phyloP scores from a whole-genome alignment of 1,140 invertebrate genomes.

The Drosophila santomea region DNA sequence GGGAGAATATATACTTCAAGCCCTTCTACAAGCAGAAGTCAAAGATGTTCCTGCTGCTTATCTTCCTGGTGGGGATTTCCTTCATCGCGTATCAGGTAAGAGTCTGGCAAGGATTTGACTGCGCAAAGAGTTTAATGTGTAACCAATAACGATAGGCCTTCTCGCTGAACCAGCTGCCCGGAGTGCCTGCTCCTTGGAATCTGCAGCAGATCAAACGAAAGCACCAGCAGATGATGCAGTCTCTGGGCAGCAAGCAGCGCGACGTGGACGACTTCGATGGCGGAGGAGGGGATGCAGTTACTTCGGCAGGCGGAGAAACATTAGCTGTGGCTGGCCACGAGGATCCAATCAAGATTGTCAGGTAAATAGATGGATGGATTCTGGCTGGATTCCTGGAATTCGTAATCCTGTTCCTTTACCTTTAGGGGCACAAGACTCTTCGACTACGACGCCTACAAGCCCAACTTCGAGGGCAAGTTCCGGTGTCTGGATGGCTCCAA shows the following conservation, averaged over 20 bases:
- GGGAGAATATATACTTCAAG: slow-evolving; percentile 83
- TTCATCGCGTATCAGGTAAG: slow-evolving; percentile 81
- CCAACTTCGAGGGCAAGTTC: slow-evolving; percentile 76
- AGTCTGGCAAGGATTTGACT: background rate
- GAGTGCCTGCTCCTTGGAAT: slow-evolving; percentile 66
- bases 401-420: background rate
- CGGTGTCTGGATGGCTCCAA: slow-evolving; percentile 74
- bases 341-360: slow-evolving; percentile 74
- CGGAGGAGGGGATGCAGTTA: slow-evolving; percentile 15
- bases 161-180: slow-evolving; percentile 80
- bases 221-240: slow-evolving; percentile 72
- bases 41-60: slow-evolving; percentile 74
- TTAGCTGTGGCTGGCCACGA: slow-evolving; percentile 27
- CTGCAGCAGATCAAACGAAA: slow-evolving; percentile 69
- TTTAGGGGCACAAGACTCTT: slow-evolving; percentile 77
- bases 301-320: background rate
- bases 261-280: slow-evolving; percentile 65
- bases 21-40: slow-evolving; percentile 84
- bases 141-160: slow-evolving; percentile 57
- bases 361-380: slow-evolving; percentile 29
- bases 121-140: slow-evolving; percentile 12
- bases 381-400: background rate
- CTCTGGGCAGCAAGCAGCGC: slow-evolving; percentile 68
- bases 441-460: slow-evolving; percentile 83
- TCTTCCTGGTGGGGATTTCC: slow-evolving; percentile 78